phyloP scores from a whole-genome alignment of 2,888 invertebrate species.

The Neoascia interrupta region DNA sequence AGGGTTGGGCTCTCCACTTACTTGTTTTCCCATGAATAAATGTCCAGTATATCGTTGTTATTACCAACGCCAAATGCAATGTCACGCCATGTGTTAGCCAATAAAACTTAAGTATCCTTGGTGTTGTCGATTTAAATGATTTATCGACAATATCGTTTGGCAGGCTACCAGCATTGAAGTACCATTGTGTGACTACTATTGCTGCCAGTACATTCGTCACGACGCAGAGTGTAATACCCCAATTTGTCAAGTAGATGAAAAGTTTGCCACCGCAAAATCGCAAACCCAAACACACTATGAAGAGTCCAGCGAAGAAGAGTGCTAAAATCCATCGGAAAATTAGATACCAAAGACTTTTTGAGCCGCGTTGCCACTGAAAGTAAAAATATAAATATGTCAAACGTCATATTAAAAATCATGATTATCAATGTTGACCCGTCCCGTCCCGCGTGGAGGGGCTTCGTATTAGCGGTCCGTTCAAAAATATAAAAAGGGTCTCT shows the following conservation, averaged over 20 bases:
- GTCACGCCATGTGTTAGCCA: conserved; percentile 86
- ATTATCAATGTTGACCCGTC: no score
- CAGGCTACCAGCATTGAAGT: conserved; percentile 73
- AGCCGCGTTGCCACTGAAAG: conserved; percentile 77
- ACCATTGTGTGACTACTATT: conserved; percentile 77
- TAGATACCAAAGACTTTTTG: conserved; percentile 75
- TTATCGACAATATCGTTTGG: conserved; percentile 70
- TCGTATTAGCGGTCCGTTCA: no score
- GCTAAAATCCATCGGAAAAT: conserved; percentile 78
- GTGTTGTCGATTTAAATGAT: conserved; percentile 70
- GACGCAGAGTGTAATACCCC: conserved; percentile 77
- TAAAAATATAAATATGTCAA: no score
- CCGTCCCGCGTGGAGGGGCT: no score
- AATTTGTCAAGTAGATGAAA: conserved; percentile 79
- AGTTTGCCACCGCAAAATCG: conserved; percentile 75
- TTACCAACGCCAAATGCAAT: conserved; percentile 84
- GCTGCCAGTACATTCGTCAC: conserved; percentile 76
- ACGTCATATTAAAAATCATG: no score
- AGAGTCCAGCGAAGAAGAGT: conserved; percentile 74
- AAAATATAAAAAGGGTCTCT: no score
- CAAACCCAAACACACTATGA: conserved; percentile 73
- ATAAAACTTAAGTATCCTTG: conserved; percentile 81
- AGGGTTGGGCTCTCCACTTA: conserved; percentile 70
- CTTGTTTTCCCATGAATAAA: conserved; percentile 77
- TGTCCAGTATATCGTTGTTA: conserved; percentile 88